phyloP scores from a whole-genome alignment of 2,888 invertebrate species.

The Kryphioiulus occultus region DNA sequence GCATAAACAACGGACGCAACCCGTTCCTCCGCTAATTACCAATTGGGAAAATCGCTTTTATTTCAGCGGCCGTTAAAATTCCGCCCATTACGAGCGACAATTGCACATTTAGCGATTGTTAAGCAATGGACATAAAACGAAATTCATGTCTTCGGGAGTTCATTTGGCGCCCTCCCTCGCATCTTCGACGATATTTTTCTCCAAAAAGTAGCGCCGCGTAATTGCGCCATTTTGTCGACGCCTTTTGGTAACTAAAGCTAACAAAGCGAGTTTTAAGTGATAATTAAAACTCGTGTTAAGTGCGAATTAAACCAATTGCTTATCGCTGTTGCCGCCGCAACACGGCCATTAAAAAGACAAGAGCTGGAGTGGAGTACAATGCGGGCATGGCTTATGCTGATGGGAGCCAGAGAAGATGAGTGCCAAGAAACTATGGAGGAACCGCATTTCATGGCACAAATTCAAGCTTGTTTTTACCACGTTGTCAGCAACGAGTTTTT shows the following conservation, averaged over 20 bases:
- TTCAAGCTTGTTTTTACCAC: neutral
- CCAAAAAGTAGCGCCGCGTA: neutral
- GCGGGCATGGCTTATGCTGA: neutral
- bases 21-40: neutral
- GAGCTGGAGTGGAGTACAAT: neutral
- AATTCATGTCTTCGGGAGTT: conserved; percentile 26
- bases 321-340: conserved; percentile 39
- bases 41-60: neutral
- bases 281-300: conserved; percentile 51
- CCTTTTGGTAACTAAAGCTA: conserved; percentile 37
- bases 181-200: neutral
- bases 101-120: conserved; percentile 31
- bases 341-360: conserved; percentile 37
- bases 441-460: neutral
- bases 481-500: neutral
- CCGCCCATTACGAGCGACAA: conserved; percentile 32
- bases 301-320: conserved; percentile 48
- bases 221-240: conserved; percentile 40
- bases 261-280: conserved; percentile 46
- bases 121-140: conserved; percentile 33
- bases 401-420: neutral
- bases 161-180: neutral
- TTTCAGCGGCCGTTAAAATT: neutral
- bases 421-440: neutral
- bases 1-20: neutral